Percentiles rank a stretch among this genome's conserved stretches.
Evolutionary conservation across 2,888 invertebrate species (phyloP).

Genomic region (Thalpophila matura): DNA sequence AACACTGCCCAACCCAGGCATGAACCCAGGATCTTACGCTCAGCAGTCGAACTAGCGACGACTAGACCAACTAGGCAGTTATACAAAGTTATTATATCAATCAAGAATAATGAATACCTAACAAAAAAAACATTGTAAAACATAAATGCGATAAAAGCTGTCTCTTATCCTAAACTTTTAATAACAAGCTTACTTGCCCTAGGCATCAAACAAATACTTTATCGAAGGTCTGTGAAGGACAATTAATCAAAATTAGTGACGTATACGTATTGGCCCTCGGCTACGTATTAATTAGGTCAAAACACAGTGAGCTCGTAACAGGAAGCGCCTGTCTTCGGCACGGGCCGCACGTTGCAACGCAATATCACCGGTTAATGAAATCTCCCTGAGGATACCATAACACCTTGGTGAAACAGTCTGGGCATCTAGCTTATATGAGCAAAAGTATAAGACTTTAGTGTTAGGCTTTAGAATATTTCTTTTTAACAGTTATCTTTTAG

Average conservation of each 20-base stretch:
- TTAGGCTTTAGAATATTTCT: no score
- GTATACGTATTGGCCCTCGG: conserved; percentile 70
- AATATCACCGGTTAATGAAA: conserved; percentile 81
- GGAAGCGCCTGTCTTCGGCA: conserved; percentile 70
- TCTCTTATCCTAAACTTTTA: no score
- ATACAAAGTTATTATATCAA: no score
- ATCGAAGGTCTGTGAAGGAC: conserved; percentile 48
- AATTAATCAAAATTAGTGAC: conserved; percentile 79
- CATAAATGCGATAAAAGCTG: not conserved
- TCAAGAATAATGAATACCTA: no score
- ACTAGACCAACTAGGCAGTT: no score
- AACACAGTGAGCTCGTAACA: conserved; percentile 70
- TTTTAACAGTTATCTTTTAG: no score
- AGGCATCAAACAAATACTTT: conserved; percentile 1
- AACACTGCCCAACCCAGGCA: no score
- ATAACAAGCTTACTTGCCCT: not conserved
- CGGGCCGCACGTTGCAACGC: conserved; percentile 73
- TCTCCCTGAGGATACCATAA: conserved; percentile 72
- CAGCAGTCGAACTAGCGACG: no score
- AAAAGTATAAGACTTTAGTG: conserved; percentile 13
- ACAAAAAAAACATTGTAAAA: not conserved
- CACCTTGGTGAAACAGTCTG: conserved; percentile 44
- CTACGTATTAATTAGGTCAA: conserved; percentile 83
- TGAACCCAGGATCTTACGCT: no score
- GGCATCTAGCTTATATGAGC: conserved; percentile 32